Percentiles rank a stretch among this genome's conserved stretches.
phyloP scores from a whole-genome alignment of 1,140 invertebrate genomes.

The Gerris buenoi region DNA sequence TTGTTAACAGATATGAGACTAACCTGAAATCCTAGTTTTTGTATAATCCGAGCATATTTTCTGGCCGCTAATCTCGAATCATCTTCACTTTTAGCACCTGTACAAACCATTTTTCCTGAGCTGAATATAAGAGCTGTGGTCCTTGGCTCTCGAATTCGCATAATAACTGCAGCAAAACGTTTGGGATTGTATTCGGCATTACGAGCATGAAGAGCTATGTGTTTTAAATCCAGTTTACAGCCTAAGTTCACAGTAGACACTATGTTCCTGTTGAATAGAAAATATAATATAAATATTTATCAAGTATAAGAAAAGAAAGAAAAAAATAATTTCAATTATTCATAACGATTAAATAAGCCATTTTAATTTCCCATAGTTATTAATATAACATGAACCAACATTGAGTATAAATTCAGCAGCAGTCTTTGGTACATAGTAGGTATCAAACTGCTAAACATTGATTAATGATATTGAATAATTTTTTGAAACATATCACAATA shows the following conservation, averaged over 20 bases:
- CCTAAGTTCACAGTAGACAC: conserved; percentile 96
- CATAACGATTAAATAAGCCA: not conserved
- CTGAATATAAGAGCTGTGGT: conserved; percentile 98
- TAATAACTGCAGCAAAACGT: conserved; percentile 98
- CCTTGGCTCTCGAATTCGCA: conserved; percentile 95
- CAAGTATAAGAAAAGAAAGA: conserved; percentile 4
- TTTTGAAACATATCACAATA: too few relatives aligned
- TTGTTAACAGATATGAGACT: too few relatives aligned
- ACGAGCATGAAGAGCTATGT: conserved; percentile 94
- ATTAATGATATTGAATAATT: too few relatives aligned
- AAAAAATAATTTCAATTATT: not conserved
- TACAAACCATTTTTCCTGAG: conserved; percentile 99
- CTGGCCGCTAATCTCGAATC: conserved; percentile 88
- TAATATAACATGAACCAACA: not conserved
- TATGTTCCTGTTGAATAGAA: conserved; percentile 58
- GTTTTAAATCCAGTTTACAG: conserved; percentile 89
- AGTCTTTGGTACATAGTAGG: too few relatives aligned
- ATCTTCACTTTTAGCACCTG: conserved; percentile 98
- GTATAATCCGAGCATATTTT: conserved; percentile 98
- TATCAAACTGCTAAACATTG: too few relatives aligned
- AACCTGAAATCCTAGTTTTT: conserved; percentile 94
- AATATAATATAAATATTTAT: conserved; percentile 11
- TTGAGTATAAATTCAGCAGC: too few relatives aligned
- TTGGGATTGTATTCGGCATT: conserved; percentile 99
- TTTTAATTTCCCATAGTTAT: not conserved